phyloP scores from a whole-genome alignment of 37 sponge, comb jelly and placozoan species.

The Agelas oroides region DNA sequence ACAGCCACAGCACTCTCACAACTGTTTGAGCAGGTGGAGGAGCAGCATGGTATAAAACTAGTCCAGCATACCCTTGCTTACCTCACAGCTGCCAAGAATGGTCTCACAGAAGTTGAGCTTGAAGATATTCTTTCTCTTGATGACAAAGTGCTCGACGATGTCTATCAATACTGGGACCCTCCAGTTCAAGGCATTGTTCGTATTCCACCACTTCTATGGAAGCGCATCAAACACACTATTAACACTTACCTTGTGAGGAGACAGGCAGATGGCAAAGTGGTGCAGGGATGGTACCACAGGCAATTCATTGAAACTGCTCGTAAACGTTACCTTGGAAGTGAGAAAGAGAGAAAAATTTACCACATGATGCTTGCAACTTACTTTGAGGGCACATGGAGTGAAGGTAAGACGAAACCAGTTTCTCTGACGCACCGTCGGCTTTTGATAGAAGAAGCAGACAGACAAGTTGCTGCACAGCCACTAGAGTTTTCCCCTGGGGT shows the following conservation, averaged over 20 bases:
- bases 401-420: neutral
- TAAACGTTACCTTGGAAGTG: slow-evolving; percentile 38
- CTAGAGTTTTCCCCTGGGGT: slow-evolving; percentile 20
- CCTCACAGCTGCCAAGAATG: slow-evolving; percentile 59
- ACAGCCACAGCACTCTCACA: slow-evolving; percentile 38
- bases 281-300: slow-evolving; percentile 73
- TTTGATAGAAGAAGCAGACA: slow-evolving; percentile 1
- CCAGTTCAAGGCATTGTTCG: slow-evolving; percentile 45
- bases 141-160: slow-evolving; percentile 69
- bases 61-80: slow-evolving; percentile 61
- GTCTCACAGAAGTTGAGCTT: slow-evolving; percentile 71
- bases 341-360: neutral
- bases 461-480: slow-evolving; percentile 65
- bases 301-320: slow-evolving; percentile 69
- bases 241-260: slow-evolving; percentile 60
- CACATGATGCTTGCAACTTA: slow-evolving; percentile 46
- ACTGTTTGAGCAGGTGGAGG: slow-evolving; percentile 47
- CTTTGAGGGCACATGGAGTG: slow-evolving; percentile 61
- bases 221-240: slow-evolving; percentile 43
- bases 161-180: slow-evolving; percentile 83
- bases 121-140: slow-evolving; percentile 79
- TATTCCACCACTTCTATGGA: slow-evolving; percentile 67
- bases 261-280: slow-evolving; percentile 45
- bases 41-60: slow-evolving; percentile 43
- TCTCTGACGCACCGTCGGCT: slow-evolving; percentile 26